Percentiles rank a stretch among this genome's conserved stretches.
phyloP scores from a whole-genome alignment of 2,888 invertebrate species.

The Pachycephus smyrnensis region DNA sequence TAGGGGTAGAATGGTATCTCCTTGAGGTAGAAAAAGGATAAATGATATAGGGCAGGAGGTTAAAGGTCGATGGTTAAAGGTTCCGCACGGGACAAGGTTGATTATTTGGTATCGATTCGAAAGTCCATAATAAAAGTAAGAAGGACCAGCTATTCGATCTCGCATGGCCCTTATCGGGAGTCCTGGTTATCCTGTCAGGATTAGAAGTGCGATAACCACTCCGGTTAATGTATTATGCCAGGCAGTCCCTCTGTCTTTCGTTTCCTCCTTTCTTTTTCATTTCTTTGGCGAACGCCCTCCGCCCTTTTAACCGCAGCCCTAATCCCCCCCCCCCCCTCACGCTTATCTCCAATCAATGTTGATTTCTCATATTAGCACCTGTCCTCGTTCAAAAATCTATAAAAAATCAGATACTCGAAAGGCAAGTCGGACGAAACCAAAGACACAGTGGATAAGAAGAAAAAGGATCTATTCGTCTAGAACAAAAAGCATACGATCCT shows the following conservation, averaged over 20 bases:
- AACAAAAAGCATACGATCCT: not conserved
- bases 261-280: not conserved
- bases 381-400: not conserved
- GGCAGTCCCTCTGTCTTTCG: not conserved
- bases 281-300: not conserved
- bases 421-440: not conserved
- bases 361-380: not conserved
- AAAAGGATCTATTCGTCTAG: not conserved
- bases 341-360: too few relatives aligned
- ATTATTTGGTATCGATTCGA: not conserved
- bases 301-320: not conserved
- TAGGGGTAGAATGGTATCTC: not conserved
- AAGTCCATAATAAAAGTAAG: not conserved
- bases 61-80: not conserved
- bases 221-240: not conserved
- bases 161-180: not conserved
- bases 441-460: not conserved
- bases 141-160: not conserved
- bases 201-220: not conserved
- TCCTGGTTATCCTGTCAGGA: not conserved
- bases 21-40: not conserved
- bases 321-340: too few relatives aligned
- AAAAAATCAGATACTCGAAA: not conserved
- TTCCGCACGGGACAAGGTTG: not conserved
- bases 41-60: not conserved